Conservation (phyloP, 2,797 vertebrate genomes). For the Todus mexicanus region DNA sequence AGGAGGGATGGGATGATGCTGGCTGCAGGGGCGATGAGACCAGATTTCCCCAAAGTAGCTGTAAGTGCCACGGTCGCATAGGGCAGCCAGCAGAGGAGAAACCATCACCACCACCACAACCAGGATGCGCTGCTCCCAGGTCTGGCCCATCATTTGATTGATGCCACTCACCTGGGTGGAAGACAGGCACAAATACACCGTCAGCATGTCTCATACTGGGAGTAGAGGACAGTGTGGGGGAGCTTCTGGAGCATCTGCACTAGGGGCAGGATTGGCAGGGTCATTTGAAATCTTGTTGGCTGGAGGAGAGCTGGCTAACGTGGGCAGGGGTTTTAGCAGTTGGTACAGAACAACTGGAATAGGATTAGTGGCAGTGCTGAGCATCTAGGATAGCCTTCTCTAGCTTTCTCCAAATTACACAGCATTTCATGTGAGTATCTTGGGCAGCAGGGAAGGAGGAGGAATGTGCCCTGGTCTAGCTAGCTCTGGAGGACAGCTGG, state of each 20-base stretch:
- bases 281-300: neutral
- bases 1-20: slow-evolving; percentile 81
- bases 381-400: neutral
- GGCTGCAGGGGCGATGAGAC: slow-evolving; percentile 72
- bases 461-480: neutral
- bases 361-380: neutral
- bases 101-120: slow-evolving; percentile 82
- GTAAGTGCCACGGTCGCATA: slow-evolving; percentile 78
- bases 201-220: neutral
- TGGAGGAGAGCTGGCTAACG: neutral
- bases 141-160: slow-evolving; percentile 55
- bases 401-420: neutral
- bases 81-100: slow-evolving; percentile 84
- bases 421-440: neutral
- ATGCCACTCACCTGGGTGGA: slow-evolving; percentile 69
- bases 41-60: slow-evolving; percentile 75
- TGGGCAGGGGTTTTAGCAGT: neutral
- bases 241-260: neutral
- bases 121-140: slow-evolving; percentile 76
- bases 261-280: neutral
- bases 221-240: neutral
- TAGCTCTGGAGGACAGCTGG: no score
- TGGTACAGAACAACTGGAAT: neutral
- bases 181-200: neutral
- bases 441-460: neutral